Evolutionary conservation across 2,797 vertebrate species (phyloP), one percentile per base, ranked within the genome.

Genomic region (Orientallactaga sibirica): DNA sequence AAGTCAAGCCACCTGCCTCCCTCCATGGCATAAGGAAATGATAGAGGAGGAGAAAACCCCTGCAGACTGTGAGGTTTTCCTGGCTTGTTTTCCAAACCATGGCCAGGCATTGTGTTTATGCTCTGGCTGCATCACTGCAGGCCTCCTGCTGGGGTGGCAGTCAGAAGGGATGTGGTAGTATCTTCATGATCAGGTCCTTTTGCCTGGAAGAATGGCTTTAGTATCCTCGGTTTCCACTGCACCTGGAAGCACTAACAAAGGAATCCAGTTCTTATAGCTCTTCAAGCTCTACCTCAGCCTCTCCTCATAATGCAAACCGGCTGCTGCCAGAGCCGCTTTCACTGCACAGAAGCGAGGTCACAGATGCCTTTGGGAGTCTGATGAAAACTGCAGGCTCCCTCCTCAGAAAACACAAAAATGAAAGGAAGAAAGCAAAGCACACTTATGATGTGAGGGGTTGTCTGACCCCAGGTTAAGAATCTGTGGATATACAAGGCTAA

Each of bases 181-280:
- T 79, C 90, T 77, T 87, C 66, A 27, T 0, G 66, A 70, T 25
- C 75, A 58, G 67, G 37, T 25, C 85, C 14, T 33, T 41, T 1
- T 18, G 81, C 81, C 80, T 55, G 7, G 82, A 52, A 92, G n/a
- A 68, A 62, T 0, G 14, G 90, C 79, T 86, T 58, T 4, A 58
- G 64, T 73, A 67, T 81, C 37, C 68, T 24, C 75, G 29, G 73
- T 41, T 68, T 91, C 81, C 71, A 67, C 74, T 61, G 84, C 25
- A 78, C 75, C 90, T 76, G 71, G 78, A 87, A 91, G 73, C 81
- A 80, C 61, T 79, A 86, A 94, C 93, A 92, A 92, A 92, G 78
- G 86, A 83, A 90, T 22, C 67, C 4, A 16, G 66, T 83, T 41
- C 61, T 77, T 3, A 78, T 12, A 64, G 58, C 27, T 78, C 74